Base-by-base conservation (phyloP, 1,140 invertebrate genomes). In the Euura saliciscinereae region DNA sequence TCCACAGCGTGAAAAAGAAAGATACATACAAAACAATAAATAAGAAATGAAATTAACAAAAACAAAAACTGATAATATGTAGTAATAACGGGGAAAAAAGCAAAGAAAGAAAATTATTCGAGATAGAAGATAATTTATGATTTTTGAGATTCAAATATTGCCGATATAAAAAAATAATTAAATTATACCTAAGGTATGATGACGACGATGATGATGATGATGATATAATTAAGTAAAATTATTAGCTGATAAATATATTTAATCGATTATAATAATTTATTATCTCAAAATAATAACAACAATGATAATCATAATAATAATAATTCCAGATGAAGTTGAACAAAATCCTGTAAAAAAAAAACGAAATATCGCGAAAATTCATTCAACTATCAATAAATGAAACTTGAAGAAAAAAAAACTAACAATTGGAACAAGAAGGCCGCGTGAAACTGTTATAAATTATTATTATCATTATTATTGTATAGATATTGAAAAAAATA, bases 221-320 rank as follows among this genome's bases (percentile, higher is more conserved):
- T n/a, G n/a, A n/a, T n/a, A n/a, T n/a, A n/a, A 67, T n/a, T 67
- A 67, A 67, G 66, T 6, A 44, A 28, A 67, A 8, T 10, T n/a
- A 67, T 8, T 67, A 67, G 66, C 66, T 42, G 66, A 67, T 67
- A 67, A 67, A 42, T 67, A 44, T n/a, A n/a, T 67, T 2, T 59
- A 59, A 67, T 28, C 66, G 66, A 67, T 67, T 67, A 67, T 67
- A 67, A 67, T 67, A 67, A 67, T 67, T 67, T 67, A 67, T 67
- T 67, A 7, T 44, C 43, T 10, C 66, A 42, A 44, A 67, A 7
- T 64, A 67, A 13, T 67, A 67, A 44, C 42, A 42, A 67, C 13
- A 10, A 59, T 59, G 13, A 64, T 64, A 64, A 42, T 44, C 13
- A 67, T n/a, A 67, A 42, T 42, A 13, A n/a, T 67, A 42, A n/a